Base-by-base conservation (phyloP, 2,888 invertebrate genomes). In the Melanophora roralis region DNA sequence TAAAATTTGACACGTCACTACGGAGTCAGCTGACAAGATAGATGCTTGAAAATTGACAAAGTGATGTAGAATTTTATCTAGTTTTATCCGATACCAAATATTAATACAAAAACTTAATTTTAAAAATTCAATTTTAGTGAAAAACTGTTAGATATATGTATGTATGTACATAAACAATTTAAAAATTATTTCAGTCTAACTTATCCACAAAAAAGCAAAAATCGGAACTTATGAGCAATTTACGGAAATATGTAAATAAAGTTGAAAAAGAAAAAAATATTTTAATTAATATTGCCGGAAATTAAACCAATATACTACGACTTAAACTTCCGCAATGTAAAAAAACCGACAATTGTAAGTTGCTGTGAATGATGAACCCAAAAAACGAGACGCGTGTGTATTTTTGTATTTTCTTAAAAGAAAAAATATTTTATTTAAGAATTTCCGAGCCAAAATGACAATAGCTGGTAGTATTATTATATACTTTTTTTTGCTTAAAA, bases 251-350 rank as follows among this genome's bases (percentile, higher is more conserved):
- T 27, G 27, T 27, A 27, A 27, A 27, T 5, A 5, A 5, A 27
- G 6, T 27, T 5, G 6, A 27, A 9, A 60, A 59, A 2, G 14
- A 40, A 11, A n/a, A n/a, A n/a, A n/a, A n/a, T n/a, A n/a, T n/a
- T n/a, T 43, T 60, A 23, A 43, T 60, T 60, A n/a, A 40, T 60
- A 16, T 60, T 38, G 64, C 12, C 67, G 67, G 67, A 67, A 55
- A 67, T 43, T 19, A 43, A 38, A 65, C 1, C 11, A n/a, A 1
- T 21, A n/a, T n/a, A n/a, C 6, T 16, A 32, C 9, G 9, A 16
- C 3, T 34, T 5, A 57, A 45, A 16, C 34, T 68, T 68, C 68
- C 68, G 68, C 45, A 49, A 51, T 27, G 4, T 59, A 6, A 59
- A 59, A n/a, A 14, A 59, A 45, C 14, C 32, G 16, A 49, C 47